These are phyloP conservation scores for Clanis bilineata DNA, from an alignment of 2,888 invertebrate species.

Conservation along the genomic window DNA sequence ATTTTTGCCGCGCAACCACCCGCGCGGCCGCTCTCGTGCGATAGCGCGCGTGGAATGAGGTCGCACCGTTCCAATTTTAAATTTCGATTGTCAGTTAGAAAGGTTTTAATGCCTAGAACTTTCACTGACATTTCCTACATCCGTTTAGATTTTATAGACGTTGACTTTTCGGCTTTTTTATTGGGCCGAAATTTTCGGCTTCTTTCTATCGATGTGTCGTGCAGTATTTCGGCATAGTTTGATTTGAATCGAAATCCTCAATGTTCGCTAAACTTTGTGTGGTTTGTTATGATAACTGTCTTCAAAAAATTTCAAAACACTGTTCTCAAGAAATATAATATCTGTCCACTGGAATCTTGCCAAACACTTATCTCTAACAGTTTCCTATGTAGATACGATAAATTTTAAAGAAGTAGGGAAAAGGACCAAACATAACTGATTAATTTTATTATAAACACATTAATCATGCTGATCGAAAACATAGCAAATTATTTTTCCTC, in stretches of 20 bases:
- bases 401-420: background rate
- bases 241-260: background rate
- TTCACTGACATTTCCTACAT: conserved; percentile 56
- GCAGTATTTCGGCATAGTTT: background rate
- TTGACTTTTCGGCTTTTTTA: background rate
- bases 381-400: background rate
- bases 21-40: conserved; percentile 55
- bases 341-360: background rate
- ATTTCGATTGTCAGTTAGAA: conserved; percentile 62
- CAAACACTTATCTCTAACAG: background rate
- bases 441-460: background rate
- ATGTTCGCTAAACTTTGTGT: background rate
- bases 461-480: background rate
- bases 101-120: conserved; percentile 53
- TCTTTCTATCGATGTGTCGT: background rate
- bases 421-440: background rate
- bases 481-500: background rate
- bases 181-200: background rate
- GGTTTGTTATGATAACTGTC: background rate
- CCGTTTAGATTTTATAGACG: conserved; percentile 32
- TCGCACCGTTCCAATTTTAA: conserved; percentile 75
- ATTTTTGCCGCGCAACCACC: conserved; percentile 54
- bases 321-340: background rate
- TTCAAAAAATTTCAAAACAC: background rate
- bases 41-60: conserved; percentile 69